phyloP scores from a whole-genome alignment of 2,888 invertebrate species.

The Lottia gigantea region DNA sequence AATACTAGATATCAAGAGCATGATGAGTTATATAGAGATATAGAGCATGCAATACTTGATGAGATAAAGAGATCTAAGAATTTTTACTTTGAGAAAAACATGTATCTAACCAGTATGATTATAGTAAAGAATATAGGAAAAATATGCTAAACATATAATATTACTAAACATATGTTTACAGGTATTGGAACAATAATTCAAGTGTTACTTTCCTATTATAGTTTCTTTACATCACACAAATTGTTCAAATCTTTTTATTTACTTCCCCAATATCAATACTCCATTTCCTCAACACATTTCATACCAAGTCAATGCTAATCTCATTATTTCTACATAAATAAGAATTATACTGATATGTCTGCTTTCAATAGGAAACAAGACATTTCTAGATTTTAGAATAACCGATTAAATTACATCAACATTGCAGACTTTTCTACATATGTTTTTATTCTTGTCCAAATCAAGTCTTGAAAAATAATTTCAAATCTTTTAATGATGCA shows the following conservation, averaged over 20 bases:
- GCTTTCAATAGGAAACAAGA: neutral
- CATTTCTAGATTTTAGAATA: constrained; percentile 1
- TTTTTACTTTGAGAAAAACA: too few species aligned
- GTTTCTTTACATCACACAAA: neutral
- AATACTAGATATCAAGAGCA: too few species aligned
- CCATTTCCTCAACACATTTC: neutral
- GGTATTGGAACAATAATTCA: constrained; percentile 5
- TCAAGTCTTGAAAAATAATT: too few species aligned
- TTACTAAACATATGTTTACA: neutral
- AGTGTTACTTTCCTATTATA: constrained; percentile 4
- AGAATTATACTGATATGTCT: constrained; percentile 1
- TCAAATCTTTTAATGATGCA: too few species aligned
- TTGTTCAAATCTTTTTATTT: constrained; percentile 1
- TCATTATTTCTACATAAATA: constrained; percentile 8
- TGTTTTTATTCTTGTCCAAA: too few species aligned
- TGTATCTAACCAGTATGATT: too few species aligned
- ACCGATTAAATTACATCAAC: neutral
- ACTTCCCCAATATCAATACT: neutral
- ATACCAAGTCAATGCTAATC: neutral
- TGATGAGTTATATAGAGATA: too few species aligned
- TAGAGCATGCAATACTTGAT: too few species aligned
- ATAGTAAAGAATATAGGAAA: too few species aligned
- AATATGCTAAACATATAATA: too few species aligned
- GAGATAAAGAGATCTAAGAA: too few species aligned
- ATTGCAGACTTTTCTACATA: too few species aligned